phyloP scores from a whole-genome alignment of 2,113 vertebrate genomes.

The Cyphomyrus plagiostoma region DNA sequence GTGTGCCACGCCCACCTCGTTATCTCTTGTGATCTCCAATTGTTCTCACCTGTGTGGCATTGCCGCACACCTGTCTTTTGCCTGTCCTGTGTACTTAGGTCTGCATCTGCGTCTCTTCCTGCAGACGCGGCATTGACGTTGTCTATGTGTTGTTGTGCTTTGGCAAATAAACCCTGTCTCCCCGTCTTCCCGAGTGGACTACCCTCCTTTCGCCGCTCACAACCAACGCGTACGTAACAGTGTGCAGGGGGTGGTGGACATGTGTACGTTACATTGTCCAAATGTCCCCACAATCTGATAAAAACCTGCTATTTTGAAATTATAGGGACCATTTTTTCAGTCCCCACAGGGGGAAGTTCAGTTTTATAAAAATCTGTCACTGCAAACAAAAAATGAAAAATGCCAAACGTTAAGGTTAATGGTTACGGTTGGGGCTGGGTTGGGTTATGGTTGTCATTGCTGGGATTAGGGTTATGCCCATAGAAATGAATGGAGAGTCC shows the following conservation, averaged over 20 bases:
- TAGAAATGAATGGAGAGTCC: background rate
- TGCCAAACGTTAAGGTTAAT: background rate
- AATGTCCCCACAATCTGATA: background rate
- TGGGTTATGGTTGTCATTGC: background rate
- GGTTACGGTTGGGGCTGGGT: background rate
- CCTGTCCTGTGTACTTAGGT: no score
- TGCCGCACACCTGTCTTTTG: no score
- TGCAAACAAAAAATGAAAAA: background rate
- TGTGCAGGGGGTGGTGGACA: background rate
- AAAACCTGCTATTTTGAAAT: background rate
- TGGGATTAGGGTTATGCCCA: background rate
- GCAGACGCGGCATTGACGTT: no score
- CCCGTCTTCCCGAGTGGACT: no score
- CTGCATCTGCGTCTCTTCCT: no score
- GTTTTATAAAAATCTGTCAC: background rate
- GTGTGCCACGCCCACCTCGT: no score
- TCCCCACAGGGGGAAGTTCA: background rate
- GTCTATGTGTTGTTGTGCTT: no score
- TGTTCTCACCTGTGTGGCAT: no score
- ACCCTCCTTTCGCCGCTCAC: no score
- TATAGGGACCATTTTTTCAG: background rate
- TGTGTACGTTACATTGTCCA: background rate
- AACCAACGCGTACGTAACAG: no score
- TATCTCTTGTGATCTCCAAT: no score
- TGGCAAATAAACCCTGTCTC: no score